A percentile compares a stretch with the other conserved stretches of the same genome.
phyloP scores from a whole-genome alignment of 2,888 invertebrate genomes.

The Mamestra brassicae region DNA sequence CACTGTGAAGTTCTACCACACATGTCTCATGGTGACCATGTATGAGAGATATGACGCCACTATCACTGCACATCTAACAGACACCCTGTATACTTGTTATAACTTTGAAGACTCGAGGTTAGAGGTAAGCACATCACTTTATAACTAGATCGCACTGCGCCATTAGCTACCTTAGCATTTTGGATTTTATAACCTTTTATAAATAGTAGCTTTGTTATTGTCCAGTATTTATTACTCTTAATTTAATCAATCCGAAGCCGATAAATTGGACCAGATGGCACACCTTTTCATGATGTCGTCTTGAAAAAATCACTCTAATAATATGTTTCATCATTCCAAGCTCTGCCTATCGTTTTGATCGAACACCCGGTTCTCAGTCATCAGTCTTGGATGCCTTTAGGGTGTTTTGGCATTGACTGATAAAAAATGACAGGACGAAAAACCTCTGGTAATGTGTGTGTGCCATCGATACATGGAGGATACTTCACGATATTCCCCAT shows the following conservation, averaged over 20 bases:
- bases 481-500: not conserved
- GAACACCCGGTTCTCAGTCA: not conserved
- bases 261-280: not conserved
- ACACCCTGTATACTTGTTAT: slow-evolving; percentile 83
- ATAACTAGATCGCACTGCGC: not conserved
- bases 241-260: not conserved
- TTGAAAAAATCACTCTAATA: no score
- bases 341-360: not conserved
- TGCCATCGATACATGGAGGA: not conserved
- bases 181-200: not conserved
- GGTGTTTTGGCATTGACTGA: not conserved
- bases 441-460: not conserved
- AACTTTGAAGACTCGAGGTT: slow-evolving; percentile 80
- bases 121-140: slow-evolving; percentile 78
- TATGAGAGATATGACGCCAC: slow-evolving; percentile 85
- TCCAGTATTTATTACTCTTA: not conserved
- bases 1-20: slow-evolving; percentile 91
- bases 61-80: slow-evolving; percentile 78
- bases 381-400: no score
- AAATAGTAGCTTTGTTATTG: not conserved
- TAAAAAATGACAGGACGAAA: no score
- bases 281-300: no score
- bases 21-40: slow-evolving; percentile 87
- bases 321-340: no score
- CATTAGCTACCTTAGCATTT: no score